Base-by-base conservation (phyloP, 2,797 vertebrate genomes). In the Amniataba percoides region DNA sequence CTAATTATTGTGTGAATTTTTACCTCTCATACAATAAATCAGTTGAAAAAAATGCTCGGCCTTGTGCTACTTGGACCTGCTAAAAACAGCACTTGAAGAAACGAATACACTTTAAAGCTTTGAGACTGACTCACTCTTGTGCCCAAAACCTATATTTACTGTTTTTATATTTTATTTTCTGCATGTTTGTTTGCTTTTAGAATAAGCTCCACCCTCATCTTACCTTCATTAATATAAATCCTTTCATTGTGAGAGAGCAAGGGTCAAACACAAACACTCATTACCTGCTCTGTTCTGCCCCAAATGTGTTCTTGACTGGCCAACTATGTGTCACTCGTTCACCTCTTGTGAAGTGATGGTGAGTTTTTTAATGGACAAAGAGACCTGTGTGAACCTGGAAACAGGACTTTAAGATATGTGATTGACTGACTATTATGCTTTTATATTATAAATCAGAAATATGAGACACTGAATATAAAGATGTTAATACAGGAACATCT, bases 311-410 rank as follows among this genome's bases (percentile, higher is more conserved):
- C 66, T 34, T 61, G 78, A 78, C 80, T 9, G 48, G 84, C 76
- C 77, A 83, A 83, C 77, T 85, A 85, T 80, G 84, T 86, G 77
- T 85, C 86, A 85, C 51, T 64, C 57, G 59, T 66, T 46, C 40
- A 63, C 63, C 31, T 59, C 62, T 74, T 56, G 55, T 66, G 53
- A 65, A 69, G 48, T 43, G 60, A 70, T 71, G 57, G 60, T 77
- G 59, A 77, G 46, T 57, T 67, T 85, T 80, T 45, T 57, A 77
- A 65, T 74, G 55, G 46, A 76, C 58, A 76, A 76, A 68, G 16
- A 60, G 27, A 62, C 53, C 48, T 27, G 18, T 72, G 23, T 36
- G 31, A 74, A 63, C 0, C 21, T 66, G 19, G 19, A 66, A 46
- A 78, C 15, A 19, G 36, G 19, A 31, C 31, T 57, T 52, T 57